Base-by-base conservation (phyloP, 2,888 invertebrate genomes). In the Diarsia rubi region DNA sequence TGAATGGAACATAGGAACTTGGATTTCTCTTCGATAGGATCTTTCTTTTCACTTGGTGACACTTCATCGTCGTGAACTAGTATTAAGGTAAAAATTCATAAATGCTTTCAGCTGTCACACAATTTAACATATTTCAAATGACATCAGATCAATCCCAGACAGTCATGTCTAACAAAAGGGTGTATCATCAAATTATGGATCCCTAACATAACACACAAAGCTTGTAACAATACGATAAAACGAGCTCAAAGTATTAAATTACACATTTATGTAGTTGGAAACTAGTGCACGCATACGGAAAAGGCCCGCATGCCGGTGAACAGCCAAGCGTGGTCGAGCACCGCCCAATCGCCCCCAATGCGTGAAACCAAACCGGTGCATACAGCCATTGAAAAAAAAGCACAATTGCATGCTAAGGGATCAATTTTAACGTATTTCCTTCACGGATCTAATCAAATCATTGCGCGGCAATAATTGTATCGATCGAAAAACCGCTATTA, bases 211-310 rank as follows among this genome's bases (percentile, higher is more conserved):
- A 59, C 69, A 64, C 52, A 69, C 45, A 49, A 49, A 59, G 54
- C 16, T 45, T 31, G 11, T 81, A 52, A 68, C 59, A 67, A 70
- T 27, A 80, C 83, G 78, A 73, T 83, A 82, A 78, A 81, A 83
- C 72, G 66, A 75, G 78, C 83, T 85, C 80, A 79, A 73, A 77
- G 80, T 84, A 80, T 80, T 31, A 71, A 89, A 89, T 90, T 86
- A 89, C 85, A 85, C 84, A 82, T 82, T 81, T 85, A 85, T 84
- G 81, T 86, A 77, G 87, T 85, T 87, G 81, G 87, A 90, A 92
- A 92, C 89, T 89, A 87, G 90, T 85, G 85, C 92, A 91, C 91
- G 92, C 92, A 93, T 88, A 92, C 92, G 93, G 93, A 93, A 94
- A 89, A 89, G 85, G 86, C 86, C 85, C 85, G 90, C 91, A 91